Evolutionary conservation across 2,113 vertebrate genomes (phyloP).

Genomic region (Sinocyclocheilus anshuiensis): DNA sequence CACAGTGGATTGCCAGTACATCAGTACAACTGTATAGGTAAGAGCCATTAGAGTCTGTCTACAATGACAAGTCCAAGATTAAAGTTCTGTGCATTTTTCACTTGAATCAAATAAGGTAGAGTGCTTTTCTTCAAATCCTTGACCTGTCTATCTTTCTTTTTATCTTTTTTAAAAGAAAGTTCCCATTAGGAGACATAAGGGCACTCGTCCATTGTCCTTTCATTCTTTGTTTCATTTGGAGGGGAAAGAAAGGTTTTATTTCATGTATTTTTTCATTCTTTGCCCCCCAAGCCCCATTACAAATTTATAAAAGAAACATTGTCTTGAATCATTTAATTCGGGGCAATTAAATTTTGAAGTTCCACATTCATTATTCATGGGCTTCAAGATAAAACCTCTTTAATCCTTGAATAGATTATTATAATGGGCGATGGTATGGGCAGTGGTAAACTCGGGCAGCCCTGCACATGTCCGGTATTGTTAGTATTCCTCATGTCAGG

Average conservation of each 20-base stretch:
- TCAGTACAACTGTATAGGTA: conserved; percentile 7
- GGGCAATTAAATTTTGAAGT: conserved; percentile 81
- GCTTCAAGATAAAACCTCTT: conserved; percentile 78
- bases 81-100: conserved; percentile 63
- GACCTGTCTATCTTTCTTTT: conserved; percentile 10
- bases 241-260: conserved; percentile 54
- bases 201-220: conserved; percentile 36
- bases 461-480: conserved; percentile 73
- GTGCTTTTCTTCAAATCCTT: conserved; percentile 42
- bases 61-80: conserved; percentile 54
- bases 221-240: conserved; percentile 39
- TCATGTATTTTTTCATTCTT: conserved; percentile 58
- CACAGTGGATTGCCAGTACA: not conserved
- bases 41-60: conserved; percentile 45
- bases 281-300: conserved; percentile 71
- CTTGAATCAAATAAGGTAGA: conserved; percentile 48
- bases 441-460: conserved; percentile 67
- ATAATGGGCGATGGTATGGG: conserved; percentile 74
- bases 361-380: conserved; percentile 81
- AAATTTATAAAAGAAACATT: conserved; percentile 84
- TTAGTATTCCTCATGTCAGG: conserved; percentile 74
- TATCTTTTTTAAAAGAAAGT: too few species aligned
- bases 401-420: conserved; percentile 86
- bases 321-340: conserved; percentile 89
- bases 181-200: conserved; percentile 36